These are phyloP conservation scores for Porphyrio hochstetteri DNA, from an alignment of 2,113 vertebrate species.

Conservation along the genomic window DNA sequence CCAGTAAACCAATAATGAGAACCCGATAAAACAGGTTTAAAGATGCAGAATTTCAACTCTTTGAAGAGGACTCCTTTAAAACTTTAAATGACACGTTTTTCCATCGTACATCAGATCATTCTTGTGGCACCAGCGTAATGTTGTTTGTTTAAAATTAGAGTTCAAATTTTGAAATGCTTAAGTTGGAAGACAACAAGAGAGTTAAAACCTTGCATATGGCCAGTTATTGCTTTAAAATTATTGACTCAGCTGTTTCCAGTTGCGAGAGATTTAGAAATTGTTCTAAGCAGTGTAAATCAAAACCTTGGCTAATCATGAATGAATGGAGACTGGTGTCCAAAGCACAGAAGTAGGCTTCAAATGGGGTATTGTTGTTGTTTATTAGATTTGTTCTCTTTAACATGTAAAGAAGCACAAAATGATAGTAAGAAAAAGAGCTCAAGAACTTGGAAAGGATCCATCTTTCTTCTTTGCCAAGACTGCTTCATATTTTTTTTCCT, in stretches of 20 bases:
- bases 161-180: neutral
- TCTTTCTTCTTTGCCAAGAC: conserved; percentile 5
- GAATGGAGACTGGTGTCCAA: neutral
- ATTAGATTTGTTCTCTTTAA: neutral
- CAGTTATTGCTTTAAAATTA: conserved; percentile 13
- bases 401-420: neutral
- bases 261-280: conserved; percentile 3
- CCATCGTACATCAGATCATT: neutral
- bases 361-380: neutral
- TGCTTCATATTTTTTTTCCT: neutral
- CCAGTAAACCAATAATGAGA: neutral
- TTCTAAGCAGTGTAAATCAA: neutral
- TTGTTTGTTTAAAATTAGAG: neutral
- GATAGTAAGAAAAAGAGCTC: neutral
- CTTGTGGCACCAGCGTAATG: neutral
- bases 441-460: conserved; percentile 15
- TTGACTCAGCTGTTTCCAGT: conserved; percentile 51
- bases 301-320: conserved; percentile 31
- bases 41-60: neutral
- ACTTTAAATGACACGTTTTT: neutral
- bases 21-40: neutral
- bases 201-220: neutral
- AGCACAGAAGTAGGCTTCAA: neutral
- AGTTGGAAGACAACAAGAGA: neutral
- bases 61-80: neutral